Evolutionary conservation across 1,140 invertebrate species (phyloP).

Genomic region (Megalonaias nervosa): DNA sequence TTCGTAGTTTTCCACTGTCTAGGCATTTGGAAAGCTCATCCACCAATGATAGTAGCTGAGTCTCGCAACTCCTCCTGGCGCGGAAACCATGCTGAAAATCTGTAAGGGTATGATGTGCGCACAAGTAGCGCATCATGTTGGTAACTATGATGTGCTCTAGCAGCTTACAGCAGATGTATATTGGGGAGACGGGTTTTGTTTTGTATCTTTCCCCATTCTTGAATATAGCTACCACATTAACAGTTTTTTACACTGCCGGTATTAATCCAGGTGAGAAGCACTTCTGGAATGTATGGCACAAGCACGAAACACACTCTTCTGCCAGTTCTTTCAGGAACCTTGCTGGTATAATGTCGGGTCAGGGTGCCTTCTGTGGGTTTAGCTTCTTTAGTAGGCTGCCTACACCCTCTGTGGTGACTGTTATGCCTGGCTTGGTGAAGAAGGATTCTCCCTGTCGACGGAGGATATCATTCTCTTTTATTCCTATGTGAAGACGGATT

Average conservation of each 20-base stretch:
- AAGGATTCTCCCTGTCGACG: neutral
- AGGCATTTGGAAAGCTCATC: conserved; percentile 20
- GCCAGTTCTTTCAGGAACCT: neutral
- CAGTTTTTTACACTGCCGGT: conserved; percentile 15
- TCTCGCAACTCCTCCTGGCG: conserved; percentile 15
- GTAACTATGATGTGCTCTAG: conserved; percentile 27
- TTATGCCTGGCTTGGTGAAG: conserved; percentile 10
- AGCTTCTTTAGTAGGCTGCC: conserved; percentile 6
- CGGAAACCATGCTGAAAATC: conserved; percentile 36
- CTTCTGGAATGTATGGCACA: neutral
- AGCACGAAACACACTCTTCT: conserved; percentile 7
- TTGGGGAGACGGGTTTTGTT: conserved; percentile 23
- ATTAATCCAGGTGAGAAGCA: conserved; percentile 4
- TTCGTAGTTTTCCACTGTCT: neutral
- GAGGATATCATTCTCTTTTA: neutral
- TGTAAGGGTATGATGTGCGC: conserved; percentile 17
- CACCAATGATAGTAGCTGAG: conserved; percentile 20
- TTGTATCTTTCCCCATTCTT: conserved; percentile 29
- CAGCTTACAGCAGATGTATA: conserved; percentile 34
- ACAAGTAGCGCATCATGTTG: conserved; percentile 24
- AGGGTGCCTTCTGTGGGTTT: conserved; percentile 28
- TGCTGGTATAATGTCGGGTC: conserved; percentile 18
- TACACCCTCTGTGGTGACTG: conserved; percentile 7
- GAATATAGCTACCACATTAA: conserved; percentile 10
- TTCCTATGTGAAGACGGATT: conserved; percentile 23